Base-by-base conservation (phyloP, 2,888 invertebrate genomes). In the Phoronis australis region DNA sequence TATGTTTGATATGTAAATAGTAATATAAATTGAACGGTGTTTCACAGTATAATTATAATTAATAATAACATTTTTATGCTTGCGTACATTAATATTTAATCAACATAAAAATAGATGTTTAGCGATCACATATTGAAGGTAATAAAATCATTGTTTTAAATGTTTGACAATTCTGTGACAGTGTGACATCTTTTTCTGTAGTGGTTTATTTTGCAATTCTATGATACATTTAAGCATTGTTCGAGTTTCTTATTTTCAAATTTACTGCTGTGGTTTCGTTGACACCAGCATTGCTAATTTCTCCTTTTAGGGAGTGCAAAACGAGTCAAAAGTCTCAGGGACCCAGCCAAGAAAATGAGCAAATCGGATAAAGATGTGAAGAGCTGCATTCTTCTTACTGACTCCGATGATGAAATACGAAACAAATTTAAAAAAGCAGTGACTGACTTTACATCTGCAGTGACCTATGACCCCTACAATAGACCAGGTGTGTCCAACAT, bases 311-410 rank as follows among this genome's bases (percentile, higher is more conserved):
- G n/a, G n/a, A n/a, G n/a, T n/a, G n/a, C n/a, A n/a, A n/a, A 71
- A 2, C 69, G 80, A 47, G 81, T 97, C 50, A 85, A 85, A 66
- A 94, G 92, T 69, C 80, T 99, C 6, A 83, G 91, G 42, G 86
- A 92, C 69, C 94, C 96, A 0, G 70, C 74, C 0, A 88, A 87
- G 69, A 99, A 99, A 81, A 99, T 99, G 99, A 97, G 97, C 12
- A 99, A 99, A 79, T 97, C 97, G 0, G 90, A 92, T 68, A 70
- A 80, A 0, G 87, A 91, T 78, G 75, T 82, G 0, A 87, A 84
- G 68, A 86, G 88, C 56, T 82, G 90, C 47, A 87, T 99, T 52
- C 83, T 86, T 61, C 76, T 99, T 27, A 83, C 82, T 3, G 96
- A 97, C 71, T 73, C 82, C 6, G 83, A 86, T 0, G 86, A 88